These are phyloP conservation scores for Orthosia cruda DNA, from an alignment of 2,888 invertebrate genomes.

Conservation along the genomic window DNA sequence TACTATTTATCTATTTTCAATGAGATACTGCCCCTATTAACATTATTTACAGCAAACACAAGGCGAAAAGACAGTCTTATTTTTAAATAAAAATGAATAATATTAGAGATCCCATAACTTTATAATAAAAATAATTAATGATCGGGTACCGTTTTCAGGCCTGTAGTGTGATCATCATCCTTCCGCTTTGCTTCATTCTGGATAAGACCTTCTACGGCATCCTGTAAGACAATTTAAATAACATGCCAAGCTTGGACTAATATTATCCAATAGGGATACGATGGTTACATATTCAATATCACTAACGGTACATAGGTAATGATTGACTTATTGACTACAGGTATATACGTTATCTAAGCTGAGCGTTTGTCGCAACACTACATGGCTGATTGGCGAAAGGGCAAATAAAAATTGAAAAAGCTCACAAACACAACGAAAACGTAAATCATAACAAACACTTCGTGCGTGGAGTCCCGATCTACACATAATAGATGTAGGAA, in stretches of 20 bases:
- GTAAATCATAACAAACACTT: slow-evolving; percentile 34
- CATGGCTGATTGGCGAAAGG: slow-evolving; percentile 64
- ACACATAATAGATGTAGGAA: slow-evolving; percentile 19
- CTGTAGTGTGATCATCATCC: slow-evolving; percentile 81
- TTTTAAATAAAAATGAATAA: slow-evolving; percentile 11
- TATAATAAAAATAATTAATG: slow-evolving; percentile 57
- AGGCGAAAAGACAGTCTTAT: slow-evolving; percentile 30
- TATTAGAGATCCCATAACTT: slow-evolving; percentile 37
- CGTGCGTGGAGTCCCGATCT: slow-evolving; percentile 35
- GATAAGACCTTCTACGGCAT: slow-evolving; percentile 83
- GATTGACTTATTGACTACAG: slow-evolving; percentile 46
- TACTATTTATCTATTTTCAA: background rate
- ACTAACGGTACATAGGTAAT: slow-evolving; percentile 42
- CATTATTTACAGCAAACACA: slow-evolving; percentile 23
- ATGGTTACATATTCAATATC: slow-evolving; percentile 43
- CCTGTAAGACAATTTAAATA: slow-evolving; percentile 87
- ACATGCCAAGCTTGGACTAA: slow-evolving; percentile 84
- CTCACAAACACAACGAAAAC: slow-evolving; percentile 72
- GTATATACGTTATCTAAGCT: slow-evolving; percentile 37
- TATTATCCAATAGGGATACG: slow-evolving; percentile 51
- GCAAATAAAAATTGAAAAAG: slow-evolving; percentile 81
- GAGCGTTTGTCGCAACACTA: slow-evolving; percentile 56
- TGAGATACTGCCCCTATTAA: background rate
- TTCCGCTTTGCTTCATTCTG: slow-evolving; percentile 84
- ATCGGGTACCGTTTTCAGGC: slow-evolving; percentile 82